phyloP scores from a whole-genome alignment of 2,113 vertebrate genomes.

The Thinocorus orbignyianus region DNA sequence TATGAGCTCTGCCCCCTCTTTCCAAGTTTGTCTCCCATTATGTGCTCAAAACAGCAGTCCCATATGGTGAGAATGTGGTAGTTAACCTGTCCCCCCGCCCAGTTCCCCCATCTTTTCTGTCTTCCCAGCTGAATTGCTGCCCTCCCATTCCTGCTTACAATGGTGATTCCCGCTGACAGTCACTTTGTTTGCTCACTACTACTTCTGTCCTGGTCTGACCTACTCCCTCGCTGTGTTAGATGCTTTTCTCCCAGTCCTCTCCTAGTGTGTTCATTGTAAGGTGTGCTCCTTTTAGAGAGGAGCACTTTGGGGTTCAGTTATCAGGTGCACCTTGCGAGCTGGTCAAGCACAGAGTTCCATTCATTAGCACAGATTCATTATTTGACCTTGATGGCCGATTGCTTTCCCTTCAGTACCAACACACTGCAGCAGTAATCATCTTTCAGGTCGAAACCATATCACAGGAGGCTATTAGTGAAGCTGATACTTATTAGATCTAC shows the following conservation, averaged over 20 bases:
- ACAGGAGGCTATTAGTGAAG: background rate
- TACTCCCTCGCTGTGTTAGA: background rate
- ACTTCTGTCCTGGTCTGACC: background rate
- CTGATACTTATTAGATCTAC: background rate
- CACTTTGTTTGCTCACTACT: background rate
- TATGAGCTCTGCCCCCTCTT: background rate
- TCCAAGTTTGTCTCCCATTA: background rate
- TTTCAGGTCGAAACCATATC: background rate
- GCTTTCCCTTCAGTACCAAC: background rate
- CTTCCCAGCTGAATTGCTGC: background rate
- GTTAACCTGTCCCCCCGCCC: background rate
- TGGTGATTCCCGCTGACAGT: background rate
- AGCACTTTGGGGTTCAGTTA: background rate
- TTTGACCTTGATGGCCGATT: background rate
- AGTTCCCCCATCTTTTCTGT: background rate
- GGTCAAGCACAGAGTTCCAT: background rate
- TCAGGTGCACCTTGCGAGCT: background rate
- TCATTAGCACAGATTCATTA: background rate
- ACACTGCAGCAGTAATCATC: background rate
- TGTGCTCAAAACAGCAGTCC: background rate
- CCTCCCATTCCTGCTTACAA: background rate
- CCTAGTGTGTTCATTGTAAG: background rate
- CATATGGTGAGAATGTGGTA: background rate
- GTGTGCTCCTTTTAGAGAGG: background rate
- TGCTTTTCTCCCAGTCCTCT: background rate